Evolutionary conservation across 2,113 vertebrate species (phyloP).

Genomic region (Serilophus lunatus): DNA sequence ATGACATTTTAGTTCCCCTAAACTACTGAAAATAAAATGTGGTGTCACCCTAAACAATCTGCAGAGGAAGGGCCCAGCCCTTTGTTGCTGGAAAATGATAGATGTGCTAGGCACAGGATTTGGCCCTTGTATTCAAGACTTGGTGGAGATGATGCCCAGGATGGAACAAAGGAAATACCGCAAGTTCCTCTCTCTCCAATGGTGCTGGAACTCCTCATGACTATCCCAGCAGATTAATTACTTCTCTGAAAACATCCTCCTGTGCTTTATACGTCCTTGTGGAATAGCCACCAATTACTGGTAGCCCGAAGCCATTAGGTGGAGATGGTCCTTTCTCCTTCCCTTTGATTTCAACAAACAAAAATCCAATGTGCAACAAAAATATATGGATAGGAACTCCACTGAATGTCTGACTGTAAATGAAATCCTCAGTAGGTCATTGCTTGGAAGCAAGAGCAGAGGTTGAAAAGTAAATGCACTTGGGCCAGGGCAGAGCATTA

Average conservation of each 20-base stretch:
- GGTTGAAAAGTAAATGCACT: conserved; percentile 70
- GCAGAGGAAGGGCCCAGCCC: not conserved
- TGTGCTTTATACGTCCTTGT: conserved; percentile 6
- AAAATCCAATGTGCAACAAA: conserved; percentile 18
- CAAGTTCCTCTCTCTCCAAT: not conserved
- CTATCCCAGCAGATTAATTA: conserved; percentile 38
- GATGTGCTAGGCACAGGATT: not conserved
- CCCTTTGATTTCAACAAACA: conserved; percentile 17
- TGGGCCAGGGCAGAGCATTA: conserved; percentile 54
- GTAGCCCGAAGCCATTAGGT: conserved; percentile 48
- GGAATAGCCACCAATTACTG: conserved; percentile 47
- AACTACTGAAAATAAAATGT: not conserved
- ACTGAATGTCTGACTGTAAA: conserved; percentile 66
- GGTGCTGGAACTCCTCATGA: not conserved
- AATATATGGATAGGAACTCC: conserved; percentile 35
- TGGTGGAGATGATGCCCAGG: rapidly evolving
- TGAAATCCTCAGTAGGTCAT: conserved; percentile 50
- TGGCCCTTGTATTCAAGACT: not conserved
- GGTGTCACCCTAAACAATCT: not conserved
- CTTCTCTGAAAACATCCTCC: conserved; percentile 42
- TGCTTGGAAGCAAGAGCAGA: conserved; percentile 71
- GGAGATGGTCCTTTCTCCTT: conserved; percentile 1
- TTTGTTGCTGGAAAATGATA: not conserved
- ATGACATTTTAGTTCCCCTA: not conserved
- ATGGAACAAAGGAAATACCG: conserved; percentile 8